Evolutionary conservation across 2,888 invertebrate species (phyloP).

Genomic region (Dasysyrphus albostriatus): DNA sequence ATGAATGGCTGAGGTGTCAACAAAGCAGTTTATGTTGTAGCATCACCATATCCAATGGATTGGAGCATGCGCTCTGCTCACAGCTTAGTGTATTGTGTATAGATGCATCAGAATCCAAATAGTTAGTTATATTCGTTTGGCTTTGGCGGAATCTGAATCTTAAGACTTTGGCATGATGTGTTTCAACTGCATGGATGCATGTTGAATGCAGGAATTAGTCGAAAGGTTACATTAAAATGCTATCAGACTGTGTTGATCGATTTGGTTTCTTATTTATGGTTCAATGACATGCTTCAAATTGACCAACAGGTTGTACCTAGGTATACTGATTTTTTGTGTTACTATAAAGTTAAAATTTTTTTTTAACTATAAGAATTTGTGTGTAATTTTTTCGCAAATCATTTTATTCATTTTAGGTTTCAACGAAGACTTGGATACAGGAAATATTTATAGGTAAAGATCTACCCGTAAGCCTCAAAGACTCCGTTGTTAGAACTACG

Average conservation of each 20-base stretch:
- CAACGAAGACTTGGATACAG: too few relatives aligned
- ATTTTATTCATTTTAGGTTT: too few relatives aligned
- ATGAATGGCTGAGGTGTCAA: conserved; percentile 68
- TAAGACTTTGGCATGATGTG: conserved; percentile 24
- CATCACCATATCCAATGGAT: conserved; percentile 14
- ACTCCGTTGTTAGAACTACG: too few relatives aligned
- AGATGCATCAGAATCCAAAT: not conserved
- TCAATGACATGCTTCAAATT: not conserved
- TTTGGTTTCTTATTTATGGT: conserved; percentile 40
- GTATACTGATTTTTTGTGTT: too few relatives aligned
- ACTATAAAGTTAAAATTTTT: too few relatives aligned
- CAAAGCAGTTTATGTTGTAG: conserved; percentile 63
- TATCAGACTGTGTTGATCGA: conserved; percentile 54
- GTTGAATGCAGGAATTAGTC: conserved; percentile 61
- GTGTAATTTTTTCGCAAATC: too few relatives aligned
- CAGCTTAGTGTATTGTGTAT: not conserved
- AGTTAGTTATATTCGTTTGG: conserved; percentile 15
- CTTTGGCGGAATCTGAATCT: conserved; percentile 16
- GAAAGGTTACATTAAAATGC: conserved; percentile 69
- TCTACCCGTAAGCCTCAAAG: too few relatives aligned
- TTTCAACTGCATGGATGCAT: conserved; percentile 25
- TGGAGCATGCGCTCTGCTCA: not conserved
- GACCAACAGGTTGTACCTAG: too few relatives aligned
- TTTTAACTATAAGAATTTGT: too few relatives aligned
- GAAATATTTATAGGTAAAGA: too few relatives aligned